phyloP scores from a whole-genome alignment of 2,888 invertebrate genomes.

The Drosophila longiperda region DNA sequence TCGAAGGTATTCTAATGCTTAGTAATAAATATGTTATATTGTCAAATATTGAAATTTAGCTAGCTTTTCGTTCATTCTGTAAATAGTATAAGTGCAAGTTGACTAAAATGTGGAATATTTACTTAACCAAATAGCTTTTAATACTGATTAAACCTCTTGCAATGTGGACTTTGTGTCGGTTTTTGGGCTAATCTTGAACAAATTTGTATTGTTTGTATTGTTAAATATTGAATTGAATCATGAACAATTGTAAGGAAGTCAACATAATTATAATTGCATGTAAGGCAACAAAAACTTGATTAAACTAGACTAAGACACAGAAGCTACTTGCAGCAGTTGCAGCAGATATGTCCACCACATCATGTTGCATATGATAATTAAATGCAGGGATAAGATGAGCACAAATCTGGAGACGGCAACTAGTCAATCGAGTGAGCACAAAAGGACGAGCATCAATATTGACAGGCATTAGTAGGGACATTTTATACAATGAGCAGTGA shows the following conservation, averaged over 20 bases:
- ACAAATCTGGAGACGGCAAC: background rate
- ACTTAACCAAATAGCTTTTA: background rate
- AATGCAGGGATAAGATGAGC: conserved; percentile 12
- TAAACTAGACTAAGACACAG: background rate
- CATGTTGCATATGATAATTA: conserved; percentile 23
- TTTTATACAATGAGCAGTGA: conserved; percentile 67
- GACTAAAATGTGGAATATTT: background rate
- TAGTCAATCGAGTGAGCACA: conserved; percentile 15
- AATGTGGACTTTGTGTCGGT: conserved; percentile 9
- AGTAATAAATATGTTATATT: background rate
- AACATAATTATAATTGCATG: conserved; percentile 50
- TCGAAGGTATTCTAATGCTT: background rate
- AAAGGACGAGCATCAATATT: conserved; percentile 66
- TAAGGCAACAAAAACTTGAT: conserved; percentile 19
- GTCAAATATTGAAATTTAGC: too few relatives aligned
- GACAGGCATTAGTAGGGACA: conserved; percentile 66
- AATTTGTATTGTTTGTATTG: conserved; percentile 16
- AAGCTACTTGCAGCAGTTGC: conserved; percentile 8
- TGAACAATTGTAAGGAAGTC: conserved; percentile 21
- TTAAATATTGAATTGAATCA: conserved; percentile 30
- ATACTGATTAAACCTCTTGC: conserved; percentile 15
- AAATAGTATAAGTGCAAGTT: background rate
- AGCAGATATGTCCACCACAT: conserved; percentile 6
- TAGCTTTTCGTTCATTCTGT: background rate
- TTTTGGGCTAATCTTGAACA: conserved; percentile 14